phyloP scores from a whole-genome alignment of 2,888 invertebrate genomes.

The Rhingia rostrata region DNA sequence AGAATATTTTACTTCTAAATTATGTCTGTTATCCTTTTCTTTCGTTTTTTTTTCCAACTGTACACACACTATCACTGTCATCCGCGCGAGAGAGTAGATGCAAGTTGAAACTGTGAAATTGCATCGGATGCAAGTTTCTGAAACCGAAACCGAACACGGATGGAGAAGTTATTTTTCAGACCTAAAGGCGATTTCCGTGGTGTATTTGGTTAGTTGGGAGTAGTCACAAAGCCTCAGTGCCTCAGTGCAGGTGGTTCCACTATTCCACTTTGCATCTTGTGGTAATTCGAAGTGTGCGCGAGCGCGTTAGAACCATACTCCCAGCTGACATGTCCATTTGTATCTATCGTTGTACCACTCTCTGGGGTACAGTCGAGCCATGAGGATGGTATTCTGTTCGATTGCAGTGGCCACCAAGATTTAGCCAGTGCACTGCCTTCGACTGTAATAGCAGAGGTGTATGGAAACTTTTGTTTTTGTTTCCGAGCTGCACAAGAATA shows the following conservation, averaged over 20 bases:
- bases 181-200: conserved; percentile 50
- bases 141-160: conserved; percentile 60
- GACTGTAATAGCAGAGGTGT: conserved; percentile 7
- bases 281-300: conserved; percentile 47
- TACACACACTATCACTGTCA: conserved; percentile 8
- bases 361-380: background rate
- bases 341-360: conserved; percentile 39
- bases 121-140: conserved; percentile 48
- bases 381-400: conserved; percentile 15
- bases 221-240: conserved; percentile 3
- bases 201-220: conserved; percentile 47
- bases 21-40: conserved; percentile 43
- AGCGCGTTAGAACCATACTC: conserved; percentile 49
- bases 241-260: conserved; percentile 46
- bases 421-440: conserved; percentile 6
- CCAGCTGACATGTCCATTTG: conserved; percentile 70
- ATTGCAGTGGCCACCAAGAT: conserved; percentile 42
- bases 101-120: conserved; percentile 21
- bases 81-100: background rate
- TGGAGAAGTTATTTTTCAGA: conserved; percentile 32
- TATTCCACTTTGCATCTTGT: background rate
- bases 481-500: conserved; percentile 45
- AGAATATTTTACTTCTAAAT: conserved; percentile 73
- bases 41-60: conserved; percentile 6
- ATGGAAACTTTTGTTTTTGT: conserved; percentile 39